A percentile compares a stretch with the other conserved stretches of the same genome.
Conservation (phyloP, 2,797 vertebrate species). For the Eulemur coronatus region DNA sequence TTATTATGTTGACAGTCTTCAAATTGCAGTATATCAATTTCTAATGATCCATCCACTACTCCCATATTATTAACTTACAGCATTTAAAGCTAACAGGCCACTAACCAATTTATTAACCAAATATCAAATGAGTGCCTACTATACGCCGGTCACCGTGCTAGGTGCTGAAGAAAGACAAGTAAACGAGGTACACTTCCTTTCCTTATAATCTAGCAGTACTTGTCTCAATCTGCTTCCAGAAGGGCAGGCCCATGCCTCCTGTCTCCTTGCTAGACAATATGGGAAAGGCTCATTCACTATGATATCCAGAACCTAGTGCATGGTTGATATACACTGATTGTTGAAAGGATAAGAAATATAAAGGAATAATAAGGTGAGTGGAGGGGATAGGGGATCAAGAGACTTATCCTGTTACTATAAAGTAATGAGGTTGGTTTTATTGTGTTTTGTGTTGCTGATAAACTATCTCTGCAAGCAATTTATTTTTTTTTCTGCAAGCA, state of each 20-base stretch:
- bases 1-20: background rate
- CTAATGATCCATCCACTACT: background rate
- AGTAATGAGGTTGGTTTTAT: background rate
- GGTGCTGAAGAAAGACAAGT: background rate
- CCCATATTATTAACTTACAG: background rate
- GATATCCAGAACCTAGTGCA: background rate
- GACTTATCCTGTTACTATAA: background rate
- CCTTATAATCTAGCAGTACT: background rate
- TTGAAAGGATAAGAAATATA: slow-evolving; percentile 21
- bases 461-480: slow-evolving; percentile 18
- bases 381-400: background rate
- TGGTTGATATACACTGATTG: background rate
- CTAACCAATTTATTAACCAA: slow-evolving; percentile 3
- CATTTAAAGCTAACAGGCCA: slow-evolving; percentile 42
- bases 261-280: background rate
- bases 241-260: background rate
- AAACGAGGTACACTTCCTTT: background rate
- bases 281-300: background rate
- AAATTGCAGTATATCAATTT: background rate
- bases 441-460: background rate
- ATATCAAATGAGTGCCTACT: background rate
- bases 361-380: background rate
- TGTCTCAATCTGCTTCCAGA: background rate
- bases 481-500: background rate
- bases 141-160: background rate